A percentile compares a stretch with the other conserved stretches of the same genome.
Conservation (phyloP, 2,888 invertebrate species). For the Lucinisca nassula region DNA sequence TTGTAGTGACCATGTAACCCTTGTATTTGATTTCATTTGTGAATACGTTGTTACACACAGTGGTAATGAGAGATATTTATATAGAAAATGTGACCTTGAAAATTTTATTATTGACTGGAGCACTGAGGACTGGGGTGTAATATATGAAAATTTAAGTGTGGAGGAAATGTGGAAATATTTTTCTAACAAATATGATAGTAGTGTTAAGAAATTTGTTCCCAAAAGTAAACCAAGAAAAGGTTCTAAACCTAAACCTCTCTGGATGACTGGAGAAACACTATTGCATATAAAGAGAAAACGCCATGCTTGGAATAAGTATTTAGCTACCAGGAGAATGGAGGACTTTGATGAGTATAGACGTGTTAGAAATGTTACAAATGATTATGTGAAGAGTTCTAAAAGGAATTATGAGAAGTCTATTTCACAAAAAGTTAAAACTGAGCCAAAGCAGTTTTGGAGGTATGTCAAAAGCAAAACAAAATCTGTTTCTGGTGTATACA, state of each 20-base stretch:
- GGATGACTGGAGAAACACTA: neutral
- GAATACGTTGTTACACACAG: too few species aligned
- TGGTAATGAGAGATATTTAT: conserved; percentile 5
- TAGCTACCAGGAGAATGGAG: neutral
- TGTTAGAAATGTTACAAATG: conserved; percentile 23
- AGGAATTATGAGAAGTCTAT: conserved; percentile 18
- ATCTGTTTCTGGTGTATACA: neutral
- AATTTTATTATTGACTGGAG: neutral
- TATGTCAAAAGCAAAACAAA: conserved; percentile 30
- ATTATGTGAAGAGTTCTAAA: conserved; percentile 13
- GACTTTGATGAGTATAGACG: conserved; percentile 22
- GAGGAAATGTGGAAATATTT: conserved; percentile 28
- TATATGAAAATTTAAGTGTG: neutral
- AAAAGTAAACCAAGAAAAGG: neutral
- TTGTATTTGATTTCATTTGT: too few species aligned
- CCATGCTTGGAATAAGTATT: too few species aligned
- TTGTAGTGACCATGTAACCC: too few species aligned
- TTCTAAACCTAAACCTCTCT: conserved; percentile 6
- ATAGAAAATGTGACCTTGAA: conserved; percentile 21
- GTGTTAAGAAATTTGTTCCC: neutral
- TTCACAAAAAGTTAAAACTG: conserved; percentile 3
- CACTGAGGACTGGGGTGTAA: neutral
- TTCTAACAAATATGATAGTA: neutral
- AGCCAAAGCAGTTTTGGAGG: conserved; percentile 34
- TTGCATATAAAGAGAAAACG: conserved; percentile 7